A percentile compares a stretch with the other conserved stretches of the same genome.
Conservation (phyloP, 2,797 vertebrate genomes). For the Astyanax mexicanus region DNA sequence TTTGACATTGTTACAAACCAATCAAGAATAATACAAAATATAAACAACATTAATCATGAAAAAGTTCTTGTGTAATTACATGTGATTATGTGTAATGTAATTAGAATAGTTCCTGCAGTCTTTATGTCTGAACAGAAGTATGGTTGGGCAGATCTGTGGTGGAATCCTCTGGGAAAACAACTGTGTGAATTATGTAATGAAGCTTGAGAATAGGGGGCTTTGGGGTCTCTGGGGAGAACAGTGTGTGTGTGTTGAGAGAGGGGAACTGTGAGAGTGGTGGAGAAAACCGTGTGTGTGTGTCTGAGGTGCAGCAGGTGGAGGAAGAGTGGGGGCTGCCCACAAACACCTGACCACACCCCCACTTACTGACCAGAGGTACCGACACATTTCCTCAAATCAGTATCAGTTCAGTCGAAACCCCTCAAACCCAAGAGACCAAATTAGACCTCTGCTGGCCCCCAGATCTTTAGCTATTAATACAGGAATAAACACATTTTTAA, state of each 20-base stretch:
- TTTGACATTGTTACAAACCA: no score
- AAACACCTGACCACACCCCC: constrained; percentile 60
- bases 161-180: constrained; percentile 67
- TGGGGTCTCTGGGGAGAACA: constrained; percentile 14
- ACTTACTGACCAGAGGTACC: constrained; percentile 62
- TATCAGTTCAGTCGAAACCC: constrained; percentile 72
- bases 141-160: not conserved
- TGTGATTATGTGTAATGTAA: no score
- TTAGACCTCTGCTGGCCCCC: not conserved
- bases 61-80: no score
- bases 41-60: no score
- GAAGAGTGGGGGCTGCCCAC: constrained; percentile 59
- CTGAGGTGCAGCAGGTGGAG: constrained; percentile 74
- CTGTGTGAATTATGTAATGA: constrained; percentile 59
- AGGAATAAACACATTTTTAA: no score
- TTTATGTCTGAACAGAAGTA: no score
- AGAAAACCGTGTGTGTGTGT: constrained; percentile 58
- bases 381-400: constrained; percentile 80
- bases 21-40: no score
- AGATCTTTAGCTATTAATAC: not conserved
- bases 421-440: constrained; percentile 11
- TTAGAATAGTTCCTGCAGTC: no score
- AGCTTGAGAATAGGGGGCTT: constrained; percentile 42
- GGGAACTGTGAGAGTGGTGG: constrained; percentile 75
- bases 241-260: constrained; percentile 57